Base-by-base conservation (phyloP, 1,140 invertebrate species). In the Augochlora pura region DNA sequence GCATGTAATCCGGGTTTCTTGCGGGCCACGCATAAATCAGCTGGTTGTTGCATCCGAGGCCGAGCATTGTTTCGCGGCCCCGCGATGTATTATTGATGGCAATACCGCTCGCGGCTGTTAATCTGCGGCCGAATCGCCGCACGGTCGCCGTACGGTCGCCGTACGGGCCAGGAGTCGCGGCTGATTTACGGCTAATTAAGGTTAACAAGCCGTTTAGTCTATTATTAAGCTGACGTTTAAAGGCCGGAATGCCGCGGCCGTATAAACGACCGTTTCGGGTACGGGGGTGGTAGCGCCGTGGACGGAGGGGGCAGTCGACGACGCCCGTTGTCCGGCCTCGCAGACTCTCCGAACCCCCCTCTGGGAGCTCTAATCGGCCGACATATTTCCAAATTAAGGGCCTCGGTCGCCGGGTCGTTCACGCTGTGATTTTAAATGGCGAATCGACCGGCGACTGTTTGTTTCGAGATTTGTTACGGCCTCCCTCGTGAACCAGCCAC, bases 151-250 rank as follows among this genome's bases (percentile, higher is more conserved):
- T 72, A 59, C 25, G 18, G 4, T n/a, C 4, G 21, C 21, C 9
- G 14, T 14, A 46, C 23, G 14, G 18, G 59, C 14, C 49, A 52
- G 39, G 52, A 85, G 66, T 86, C 77, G 62, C 68, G 39, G 64
- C 60, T 91, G 90, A 91, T 91, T 91, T 91, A 91, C 85, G 86
- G 85, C 87, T 91, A 90, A 91, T 91, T 91, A 90, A 86, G 85
- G 87, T 88, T 91, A 91, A 91, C 89, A 91, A 91, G 89, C 88
- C 83, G 82, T 90, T 91, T 91, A 91, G 84, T 77, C 88, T 86
- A 88, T 91, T 91, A 91, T 90, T 90, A 90, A 90, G 86, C 84
- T 79, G 59, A 84, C 81, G 78, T 87, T 88, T 89, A 85, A 84
- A 84, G 63, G 77, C 81, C 66, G 66, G 89, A 88, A 86, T 87